phyloP scores from a whole-genome alignment of 2,888 invertebrate genomes.

The Silvanus unidentatus region DNA sequence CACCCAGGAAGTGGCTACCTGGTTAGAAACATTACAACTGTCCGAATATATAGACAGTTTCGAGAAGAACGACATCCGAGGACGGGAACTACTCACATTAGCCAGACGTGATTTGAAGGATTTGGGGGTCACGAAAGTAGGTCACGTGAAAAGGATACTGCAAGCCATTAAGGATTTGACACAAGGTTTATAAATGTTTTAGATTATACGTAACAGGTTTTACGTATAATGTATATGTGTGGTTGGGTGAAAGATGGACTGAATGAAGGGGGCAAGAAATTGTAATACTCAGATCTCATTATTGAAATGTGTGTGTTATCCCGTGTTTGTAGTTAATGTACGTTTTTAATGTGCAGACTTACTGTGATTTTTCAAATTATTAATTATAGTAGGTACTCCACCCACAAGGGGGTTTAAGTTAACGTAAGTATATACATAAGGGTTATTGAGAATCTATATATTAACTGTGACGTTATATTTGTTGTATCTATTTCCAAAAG shows the following conservation, averaged over 20 bases:
- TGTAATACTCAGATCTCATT: too few species aligned
- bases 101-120: slow-evolving; percentile 85
- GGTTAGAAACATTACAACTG: slow-evolving; percentile 85
- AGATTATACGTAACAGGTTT: slow-evolving; percentile 11
- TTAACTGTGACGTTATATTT: too few species aligned
- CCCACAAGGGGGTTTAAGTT: slow-evolving; percentile 6
- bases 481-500: too few species aligned
- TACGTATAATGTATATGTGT: slow-evolving; percentile 16
- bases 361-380: slow-evolving; percentile 31
- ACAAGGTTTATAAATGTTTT: slow-evolving; percentile 38
- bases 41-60: slow-evolving; percentile 90
- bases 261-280: too few species aligned
- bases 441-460: too few species aligned
- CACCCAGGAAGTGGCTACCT: slow-evolving; percentile 80
- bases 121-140: slow-evolving; percentile 89
- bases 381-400: slow-evolving; percentile 13
- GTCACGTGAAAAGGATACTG: slow-evolving; percentile 90
- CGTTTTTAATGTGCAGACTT: slow-evolving; percentile 26
- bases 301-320: too few species aligned
- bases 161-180: slow-evolving; percentile 83
- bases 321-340: slow-evolving; percentile 10
- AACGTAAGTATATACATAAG: slow-evolving; percentile 3
- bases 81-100: slow-evolving; percentile 78
- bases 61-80: slow-evolving; percentile 84
- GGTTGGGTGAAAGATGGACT: slow-evolving; percentile 14